Base-by-base conservation (phyloP, 2,888 invertebrate species). In the Resseliella maxima region DNA sequence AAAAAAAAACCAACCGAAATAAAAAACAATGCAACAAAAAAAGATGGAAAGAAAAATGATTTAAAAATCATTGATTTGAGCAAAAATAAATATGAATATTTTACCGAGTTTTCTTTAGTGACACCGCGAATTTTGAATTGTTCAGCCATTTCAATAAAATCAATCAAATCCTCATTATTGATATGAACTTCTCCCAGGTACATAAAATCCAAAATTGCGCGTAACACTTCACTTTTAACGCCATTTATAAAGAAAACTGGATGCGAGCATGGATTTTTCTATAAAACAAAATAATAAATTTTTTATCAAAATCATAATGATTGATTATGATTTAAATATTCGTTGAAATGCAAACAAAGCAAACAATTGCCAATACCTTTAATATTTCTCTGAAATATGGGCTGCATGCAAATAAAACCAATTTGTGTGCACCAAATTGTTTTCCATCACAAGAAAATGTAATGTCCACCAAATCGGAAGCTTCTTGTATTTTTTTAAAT, bases 111-210 rank as follows among this genome's bases (percentile, higher is more conserved):
- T 38, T 87, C 87, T 46, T 87, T 87, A 21, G 87, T 87, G 24
- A 88, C 41, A n/a, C 88, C 88, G 36, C 87, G 87, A 31, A 88
- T 87, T 86, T 88, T 87, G 21, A 88, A 86, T 50, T 87, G 86
- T 86, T 88, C 87, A 1, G 87, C 88, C 6, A 87, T 87, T 86
- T 87, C 59, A 18, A 88, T 87, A 85, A 88, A 88, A 21, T 88
- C 88, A 54, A 86, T 86, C 45, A 88, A 83, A 83, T 88, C 86
- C 36, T 87, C 87, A 54, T 88, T 87, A 0, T 87, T 87, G 2
- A 88, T 87, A 15, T 87, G 87, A 3, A 88, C 88, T 72, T 88
- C 88, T 8, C 88, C 88, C 38, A 87, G 45, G 59, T 88, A 88
- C 87, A 88, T 86, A 83, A 87, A 88, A 35, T 88, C 87, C 21